Evolutionary conservation across 2,888 invertebrate genomes (phyloP).

Genomic region (Rhynchonema sp.): DNA sequence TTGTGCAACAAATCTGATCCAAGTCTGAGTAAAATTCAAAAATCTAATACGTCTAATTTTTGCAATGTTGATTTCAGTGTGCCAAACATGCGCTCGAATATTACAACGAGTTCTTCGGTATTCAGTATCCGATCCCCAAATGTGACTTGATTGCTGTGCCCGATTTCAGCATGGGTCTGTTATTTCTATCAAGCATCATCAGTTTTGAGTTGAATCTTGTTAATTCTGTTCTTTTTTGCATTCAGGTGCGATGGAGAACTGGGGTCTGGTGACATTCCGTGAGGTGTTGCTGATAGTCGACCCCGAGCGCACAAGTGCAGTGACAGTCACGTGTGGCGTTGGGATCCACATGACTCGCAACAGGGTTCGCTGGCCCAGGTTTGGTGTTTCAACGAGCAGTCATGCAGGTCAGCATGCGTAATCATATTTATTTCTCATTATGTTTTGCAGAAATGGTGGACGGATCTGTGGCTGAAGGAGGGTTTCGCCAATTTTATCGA

Average conservation of each 20-base stretch:
- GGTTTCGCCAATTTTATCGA: constrained; percentile 86
- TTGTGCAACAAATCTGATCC: too few relatives aligned
- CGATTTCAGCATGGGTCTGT: constrained; percentile 61
- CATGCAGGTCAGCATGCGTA: too few relatives aligned
- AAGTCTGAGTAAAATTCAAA: not conserved
- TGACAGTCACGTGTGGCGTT: constrained; percentile 53
- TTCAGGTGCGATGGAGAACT: constrained; percentile 73
- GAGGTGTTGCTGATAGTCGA: constrained; percentile 78
- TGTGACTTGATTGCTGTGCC: constrained; percentile 88
- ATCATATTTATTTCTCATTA: too few relatives aligned
- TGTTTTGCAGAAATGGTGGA: constrained; percentile 62
- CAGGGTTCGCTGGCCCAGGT: too few relatives aligned
- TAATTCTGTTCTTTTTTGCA: not conserved
- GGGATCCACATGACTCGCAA: constrained; percentile 63
- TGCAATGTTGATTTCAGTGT: constrained; percentile 19
- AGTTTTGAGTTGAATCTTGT: not conserved
- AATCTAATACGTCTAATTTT: not conserved
- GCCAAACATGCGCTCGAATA: constrained; percentile 76
- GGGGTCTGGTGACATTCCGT: constrained; percentile 82
- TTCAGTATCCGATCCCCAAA: constrained; percentile 83
- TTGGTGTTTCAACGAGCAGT: too few relatives aligned
- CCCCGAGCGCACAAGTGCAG: constrained; percentile 57
- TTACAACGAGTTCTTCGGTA: constrained; percentile 80
- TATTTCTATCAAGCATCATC: not conserved
- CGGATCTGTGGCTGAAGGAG: constrained; percentile 76